Evolutionary conservation across 2,113 vertebrate genomes (phyloP), one percentile per base, ranked within the genome.

Genomic region (Thalassarche chlororhynchos): DNA sequence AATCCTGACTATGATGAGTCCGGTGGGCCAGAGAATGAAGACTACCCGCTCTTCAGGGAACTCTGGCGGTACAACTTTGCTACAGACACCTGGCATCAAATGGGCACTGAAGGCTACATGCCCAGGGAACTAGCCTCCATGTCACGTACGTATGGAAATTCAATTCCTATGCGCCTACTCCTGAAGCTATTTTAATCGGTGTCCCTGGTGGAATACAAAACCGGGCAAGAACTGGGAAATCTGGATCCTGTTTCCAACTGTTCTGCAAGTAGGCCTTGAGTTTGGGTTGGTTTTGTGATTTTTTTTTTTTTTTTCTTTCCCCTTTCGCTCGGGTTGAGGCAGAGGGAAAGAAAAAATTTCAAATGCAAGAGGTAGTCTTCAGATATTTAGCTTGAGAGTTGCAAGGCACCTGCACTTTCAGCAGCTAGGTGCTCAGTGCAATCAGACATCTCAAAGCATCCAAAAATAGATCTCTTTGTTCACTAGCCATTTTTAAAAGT

Each of bases 51-150:
- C 51, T 99, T 99, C 98, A 98, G 99, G 94, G 99, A 99, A 61
- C 99, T 99, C 38, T 99, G 99, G 99, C 97, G 99, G 93, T 99
- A 99, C 96, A 99, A 99, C 98, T 99, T 99, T 64, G 99, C 99
- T 55, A 99, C 99, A 11, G 99, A 99, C 95, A 98, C 98, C 54
- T 99, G 99, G 99, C 99, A 99, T 94, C 99, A 99, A 97, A 99
- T 99, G 97, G 98, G 98, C 92, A 99, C 99, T 3, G 99, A 99
- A 52, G 99, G 99, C 74, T 99, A 99, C 96, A 99, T 99, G 99
- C 99, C 99, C 89, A 99, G 99, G 47, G 99, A 99, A 61, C 92
- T 99, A 82, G 99, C 99, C 9, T 99, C 99, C 58, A 99, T 99
- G 99, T 99, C 99, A 98, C 99, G 99, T 99, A 96, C 92, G 98